phyloP scores from a whole-genome alignment of 1,140 invertebrate genomes.

The Tetraneura akinire region DNA sequence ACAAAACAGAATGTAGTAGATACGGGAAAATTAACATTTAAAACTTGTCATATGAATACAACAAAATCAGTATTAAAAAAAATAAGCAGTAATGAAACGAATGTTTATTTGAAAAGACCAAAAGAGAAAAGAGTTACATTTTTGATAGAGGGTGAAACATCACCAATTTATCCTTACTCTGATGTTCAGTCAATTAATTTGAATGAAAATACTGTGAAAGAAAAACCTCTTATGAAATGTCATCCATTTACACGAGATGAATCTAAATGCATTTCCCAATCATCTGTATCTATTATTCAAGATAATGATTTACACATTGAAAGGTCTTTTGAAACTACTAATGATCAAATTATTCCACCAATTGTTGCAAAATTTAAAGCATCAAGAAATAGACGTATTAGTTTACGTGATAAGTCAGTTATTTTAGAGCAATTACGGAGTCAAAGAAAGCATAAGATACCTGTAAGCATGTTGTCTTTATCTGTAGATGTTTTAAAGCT shows the following conservation, averaged over 20 bases:
- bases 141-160: constrained; percentile 34
- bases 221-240: constrained; percentile 43
- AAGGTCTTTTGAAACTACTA: neutral
- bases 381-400: constrained; percentile 19
- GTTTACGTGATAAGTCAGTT: neutral
- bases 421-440: constrained; percentile 13
- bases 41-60: constrained; percentile 22
- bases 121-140: constrained; percentile 47
- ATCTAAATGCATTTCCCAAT: constrained; percentile 24
- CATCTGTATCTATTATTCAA: constrained; percentile 25
- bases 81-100: neutral
- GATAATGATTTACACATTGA: neutral
- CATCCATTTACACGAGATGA: constrained; percentile 38
- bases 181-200: constrained; percentile 38
- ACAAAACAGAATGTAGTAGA: constrained; percentile 29
- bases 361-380: constrained; percentile 42
- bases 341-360: constrained; percentile 16
- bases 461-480: constrained; percentile 41
- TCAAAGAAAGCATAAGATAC: constrained; percentile 44
- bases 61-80: constrained; percentile 46
- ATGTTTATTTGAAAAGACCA: constrained; percentile 33
- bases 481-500: constrained; percentile 41
- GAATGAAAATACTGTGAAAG: constrained; percentile 21
- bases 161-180: neutral
- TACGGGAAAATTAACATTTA: constrained; percentile 24